phyloP scores from a whole-genome alignment of 2,888 invertebrate genomes.

The Lutraria lutraria region DNA sequence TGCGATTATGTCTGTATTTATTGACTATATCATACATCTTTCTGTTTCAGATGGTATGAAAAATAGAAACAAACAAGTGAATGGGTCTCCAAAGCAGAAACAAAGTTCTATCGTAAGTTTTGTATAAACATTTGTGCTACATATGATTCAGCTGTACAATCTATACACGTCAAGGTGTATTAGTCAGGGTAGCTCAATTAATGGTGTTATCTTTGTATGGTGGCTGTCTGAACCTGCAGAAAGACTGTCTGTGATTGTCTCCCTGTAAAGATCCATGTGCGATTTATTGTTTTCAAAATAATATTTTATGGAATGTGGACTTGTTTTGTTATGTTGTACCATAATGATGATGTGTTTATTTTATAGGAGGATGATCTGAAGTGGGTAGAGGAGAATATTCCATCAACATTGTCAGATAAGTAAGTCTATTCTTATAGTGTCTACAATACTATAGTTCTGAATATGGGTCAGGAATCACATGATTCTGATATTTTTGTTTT shows the following conservation, averaged over 20 bases:
- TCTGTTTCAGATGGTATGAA: conserved; percentile 85
- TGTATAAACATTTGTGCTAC: not conserved
- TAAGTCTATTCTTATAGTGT: conserved; percentile 80
- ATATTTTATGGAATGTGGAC: not conserved
- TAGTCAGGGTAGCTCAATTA: too few relatives aligned
- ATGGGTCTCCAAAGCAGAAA: conserved; percentile 82
- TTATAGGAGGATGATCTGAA: conserved; percentile 91
- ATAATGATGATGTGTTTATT: not conserved
- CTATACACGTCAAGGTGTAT: too few relatives aligned
- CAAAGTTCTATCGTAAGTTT: conserved; percentile 78
- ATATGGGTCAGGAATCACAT: not conserved
- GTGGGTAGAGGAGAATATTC: conserved; percentile 98
- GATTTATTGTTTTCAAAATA: too few relatives aligned
- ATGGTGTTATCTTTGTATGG: too few relatives aligned
- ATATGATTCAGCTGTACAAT: too few relatives aligned
- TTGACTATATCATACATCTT: too few relatives aligned
- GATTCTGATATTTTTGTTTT: too few relatives aligned
- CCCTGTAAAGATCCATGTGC: too few relatives aligned
- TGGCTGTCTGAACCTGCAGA: too few relatives aligned
- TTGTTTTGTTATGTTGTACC: not conserved
- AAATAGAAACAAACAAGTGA: conserved; percentile 81
- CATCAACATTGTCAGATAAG: conserved; percentile 92
- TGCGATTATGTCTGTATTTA: too few relatives aligned
- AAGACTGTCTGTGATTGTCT: too few relatives aligned
- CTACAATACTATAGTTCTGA: not conserved